A percentile compares a stretch with the other conserved stretches of the same genome.
phyloP scores from a whole-genome alignment of 92 coral and sea anemone genomes.

The Siderastrea radians region DNA sequence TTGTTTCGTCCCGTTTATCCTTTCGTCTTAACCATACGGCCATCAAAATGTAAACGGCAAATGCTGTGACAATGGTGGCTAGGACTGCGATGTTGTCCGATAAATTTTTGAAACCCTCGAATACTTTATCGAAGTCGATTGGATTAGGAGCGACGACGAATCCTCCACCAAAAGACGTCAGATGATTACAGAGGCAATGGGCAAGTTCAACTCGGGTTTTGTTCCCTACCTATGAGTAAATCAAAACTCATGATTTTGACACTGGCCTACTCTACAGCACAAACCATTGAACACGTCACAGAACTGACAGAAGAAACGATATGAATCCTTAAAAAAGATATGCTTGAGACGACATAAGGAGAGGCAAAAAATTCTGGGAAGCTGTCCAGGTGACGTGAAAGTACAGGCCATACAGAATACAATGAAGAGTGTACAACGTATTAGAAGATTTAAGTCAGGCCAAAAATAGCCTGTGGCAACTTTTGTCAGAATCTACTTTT shows the following conservation, averaged over 20 bases:
- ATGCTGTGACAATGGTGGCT: slow-evolving; percentile 56
- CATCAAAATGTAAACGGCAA: slow-evolving; percentile 56
- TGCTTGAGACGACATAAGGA: no score
- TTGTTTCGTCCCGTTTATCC: slow-evolving; percentile 60
- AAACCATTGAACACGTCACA: no score
- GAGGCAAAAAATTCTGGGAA: no score
- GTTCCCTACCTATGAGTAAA: slow-evolving; percentile 57
- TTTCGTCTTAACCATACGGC: slow-evolving; percentile 56
- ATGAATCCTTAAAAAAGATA: no score
- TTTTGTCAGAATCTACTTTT: no score
- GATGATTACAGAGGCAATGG: slow-evolving; percentile 73
- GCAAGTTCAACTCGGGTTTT: slow-evolving; percentile 36
- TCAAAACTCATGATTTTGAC: background rate
- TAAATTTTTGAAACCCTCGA: slow-evolving; percentile 69
- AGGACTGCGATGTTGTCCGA: slow-evolving; percentile 71
- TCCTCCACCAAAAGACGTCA: slow-evolving; percentile 76
- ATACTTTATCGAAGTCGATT: slow-evolving; percentile 76
- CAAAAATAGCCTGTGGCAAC: no score
- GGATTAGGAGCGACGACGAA: slow-evolving; percentile 72
- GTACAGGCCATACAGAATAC: no score
- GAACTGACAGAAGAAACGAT: no score
- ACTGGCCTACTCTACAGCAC: no score
- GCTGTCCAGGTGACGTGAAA: no score
- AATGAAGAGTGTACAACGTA: no score
- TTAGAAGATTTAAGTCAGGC: no score